Evolutionary conservation across 2,888 invertebrate genomes (phyloP).

Genomic region (Agrotis puta): DNA sequence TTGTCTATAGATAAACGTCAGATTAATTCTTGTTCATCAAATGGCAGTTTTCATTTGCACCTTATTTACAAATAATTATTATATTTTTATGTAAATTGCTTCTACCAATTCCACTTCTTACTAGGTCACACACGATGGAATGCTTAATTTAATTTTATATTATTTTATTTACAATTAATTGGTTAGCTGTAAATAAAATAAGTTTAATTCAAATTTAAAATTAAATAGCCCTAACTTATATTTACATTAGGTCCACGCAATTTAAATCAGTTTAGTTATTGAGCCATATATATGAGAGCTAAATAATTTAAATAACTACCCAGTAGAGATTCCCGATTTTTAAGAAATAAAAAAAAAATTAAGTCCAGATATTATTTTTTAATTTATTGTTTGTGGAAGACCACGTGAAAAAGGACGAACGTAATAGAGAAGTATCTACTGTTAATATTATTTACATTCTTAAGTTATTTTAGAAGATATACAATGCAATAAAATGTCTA

Average conservation of each 20-base stretch:
- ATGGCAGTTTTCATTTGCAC: conserved; percentile 80
- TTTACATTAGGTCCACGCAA: conserved; percentile 67
- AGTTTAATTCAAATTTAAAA: conserved; percentile 62
- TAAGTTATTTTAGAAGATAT: conserved; percentile 64
- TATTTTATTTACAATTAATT: conserved; percentile 73
- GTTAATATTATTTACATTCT: conserved; percentile 58
- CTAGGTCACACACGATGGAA: conserved; percentile 81
- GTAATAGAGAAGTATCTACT: conserved; percentile 43
- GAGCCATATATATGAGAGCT: conserved; percentile 60
- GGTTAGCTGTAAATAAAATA: conserved; percentile 65
- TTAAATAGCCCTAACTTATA: conserved; percentile 67
- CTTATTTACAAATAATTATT: conserved; percentile 76
- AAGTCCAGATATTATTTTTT: conserved; percentile 26
- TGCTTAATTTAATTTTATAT: conserved; percentile 76
- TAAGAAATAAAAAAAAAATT: conserved; percentile 31
- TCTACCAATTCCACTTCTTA: conserved; percentile 78
- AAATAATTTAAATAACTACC: conserved; percentile 55
- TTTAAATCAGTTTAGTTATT: conserved; percentile 63
- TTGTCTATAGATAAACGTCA: conserved; percentile 59
- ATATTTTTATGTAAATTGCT: conserved; percentile 65
- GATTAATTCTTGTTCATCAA: conserved; percentile 65
- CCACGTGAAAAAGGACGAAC: conserved; percentile 5
- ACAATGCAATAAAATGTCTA: conserved; percentile 70
- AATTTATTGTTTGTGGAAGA: conserved; percentile 12
- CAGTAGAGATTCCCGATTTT: conserved; percentile 70